phyloP scores from a whole-genome alignment of 2,888 invertebrate genomes.

The Himalopsyche tibetana region DNA sequence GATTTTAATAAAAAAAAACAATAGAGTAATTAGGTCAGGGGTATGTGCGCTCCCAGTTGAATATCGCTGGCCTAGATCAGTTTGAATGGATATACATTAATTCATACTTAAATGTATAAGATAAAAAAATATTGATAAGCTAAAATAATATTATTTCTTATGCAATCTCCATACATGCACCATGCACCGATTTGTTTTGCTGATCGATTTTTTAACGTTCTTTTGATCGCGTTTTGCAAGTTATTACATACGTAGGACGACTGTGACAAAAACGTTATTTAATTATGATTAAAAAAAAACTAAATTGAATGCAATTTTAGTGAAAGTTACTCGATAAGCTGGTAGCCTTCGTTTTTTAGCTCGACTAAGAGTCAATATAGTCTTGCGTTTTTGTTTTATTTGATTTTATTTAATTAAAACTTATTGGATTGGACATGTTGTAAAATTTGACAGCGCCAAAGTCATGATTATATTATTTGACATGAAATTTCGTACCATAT shows the following conservation, averaged over 20 bases:
- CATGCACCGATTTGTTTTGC: too few relatives aligned
- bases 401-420: neutral
- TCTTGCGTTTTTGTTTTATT: neutral
- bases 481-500: neutral
- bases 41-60: too few relatives aligned
- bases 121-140: too few relatives aligned
- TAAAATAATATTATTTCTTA: too few relatives aligned
- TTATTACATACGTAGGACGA: neutral
- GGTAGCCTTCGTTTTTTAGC: conserved; percentile 10
- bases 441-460: neutral
- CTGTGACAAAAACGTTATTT: conserved; percentile 9
- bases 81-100: too few relatives aligned
- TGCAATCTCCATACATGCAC: too few relatives aligned
- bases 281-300: neutral
- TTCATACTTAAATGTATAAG: too few relatives aligned
- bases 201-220: neutral
- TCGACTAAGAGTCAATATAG: neutral
- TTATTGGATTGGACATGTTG: neutral
- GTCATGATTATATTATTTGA: neutral
- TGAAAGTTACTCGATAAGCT: neutral
- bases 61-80: too few relatives aligned
- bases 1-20: too few relatives aligned
- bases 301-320: conserved; percentile 8
- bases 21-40: too few relatives aligned
- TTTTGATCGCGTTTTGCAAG: neutral